Evolutionary conservation across 53 echinoderm and acorn worm genomes (phyloP).

Genomic region (Astropecten irregularis): DNA sequence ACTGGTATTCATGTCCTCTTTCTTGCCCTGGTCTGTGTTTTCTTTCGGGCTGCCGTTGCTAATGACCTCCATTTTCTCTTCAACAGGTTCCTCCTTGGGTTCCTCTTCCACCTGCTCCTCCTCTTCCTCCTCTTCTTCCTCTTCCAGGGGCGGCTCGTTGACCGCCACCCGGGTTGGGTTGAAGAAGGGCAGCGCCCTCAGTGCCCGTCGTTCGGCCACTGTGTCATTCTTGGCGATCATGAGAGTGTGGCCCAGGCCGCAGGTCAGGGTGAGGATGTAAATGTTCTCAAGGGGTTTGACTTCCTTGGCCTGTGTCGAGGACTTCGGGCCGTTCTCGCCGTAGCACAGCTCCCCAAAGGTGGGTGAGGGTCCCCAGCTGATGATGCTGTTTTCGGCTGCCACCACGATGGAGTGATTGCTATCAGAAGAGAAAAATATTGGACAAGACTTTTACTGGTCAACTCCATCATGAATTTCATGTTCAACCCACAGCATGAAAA

Average conservation of each 20-base stretch:
- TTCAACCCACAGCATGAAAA: no score
- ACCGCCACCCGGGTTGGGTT: slow-evolving; percentile 57
- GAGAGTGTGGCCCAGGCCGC: slow-evolving; percentile 87
- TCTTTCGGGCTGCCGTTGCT: no score
- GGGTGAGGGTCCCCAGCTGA: slow-evolving; percentile 97
- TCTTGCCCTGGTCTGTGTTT: no score
- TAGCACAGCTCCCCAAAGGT: slow-evolving; percentile 96
- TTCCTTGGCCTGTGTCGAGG: slow-evolving; percentile 85
- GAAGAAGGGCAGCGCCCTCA: slow-evolving; percentile 75
- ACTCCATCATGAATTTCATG: no score
- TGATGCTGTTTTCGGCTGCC: slow-evolving; percentile 88
- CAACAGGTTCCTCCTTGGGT: not conserved
- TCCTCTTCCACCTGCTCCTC: not conserved
- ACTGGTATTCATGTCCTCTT: no score
- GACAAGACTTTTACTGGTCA: no score
- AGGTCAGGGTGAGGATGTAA: slow-evolving; percentile 71
- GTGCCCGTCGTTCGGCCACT: slow-evolving; percentile 70
- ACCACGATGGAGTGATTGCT: slow-evolving; percentile 92
- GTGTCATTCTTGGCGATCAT: slow-evolving; percentile 82
- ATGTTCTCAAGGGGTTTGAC: slow-evolving; percentile 75
- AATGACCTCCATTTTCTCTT: no score
- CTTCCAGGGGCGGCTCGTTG: slow-evolving; percentile 30
- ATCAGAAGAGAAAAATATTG: not conserved
- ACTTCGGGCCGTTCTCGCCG: slow-evolving; percentile 80
- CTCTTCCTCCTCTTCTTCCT: slow-evolving; percentile 23